phyloP scores from a whole-genome alignment of 2,113 vertebrate species.

The human region GRCh38 chr15:57892501-57893000 shows the following conservation, averaged over 20 bases:
- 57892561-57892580: neutral
- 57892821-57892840: neutral
- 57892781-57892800: neutral
- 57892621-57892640: neutral
- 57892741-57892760: neutral
- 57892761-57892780: neutral
- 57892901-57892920: neutral
- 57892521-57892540: neutral
- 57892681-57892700: neutral
- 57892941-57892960: neutral
- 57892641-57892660: neutral
- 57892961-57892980: neutral
- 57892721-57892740: neutral
- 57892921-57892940: neutral
- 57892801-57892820: neutral
- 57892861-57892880: neutral
- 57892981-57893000: conserved; percentile 1
- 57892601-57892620: neutral
- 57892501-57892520: neutral
- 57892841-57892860: neutral
- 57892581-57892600: neutral
- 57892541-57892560: neutral
- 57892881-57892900: neutral
- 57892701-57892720: neutral
- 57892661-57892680: neutral